Evolutionary conservation across 2,888 invertebrate species (phyloP).

Genomic region (Spodoptera exigua): DNA sequence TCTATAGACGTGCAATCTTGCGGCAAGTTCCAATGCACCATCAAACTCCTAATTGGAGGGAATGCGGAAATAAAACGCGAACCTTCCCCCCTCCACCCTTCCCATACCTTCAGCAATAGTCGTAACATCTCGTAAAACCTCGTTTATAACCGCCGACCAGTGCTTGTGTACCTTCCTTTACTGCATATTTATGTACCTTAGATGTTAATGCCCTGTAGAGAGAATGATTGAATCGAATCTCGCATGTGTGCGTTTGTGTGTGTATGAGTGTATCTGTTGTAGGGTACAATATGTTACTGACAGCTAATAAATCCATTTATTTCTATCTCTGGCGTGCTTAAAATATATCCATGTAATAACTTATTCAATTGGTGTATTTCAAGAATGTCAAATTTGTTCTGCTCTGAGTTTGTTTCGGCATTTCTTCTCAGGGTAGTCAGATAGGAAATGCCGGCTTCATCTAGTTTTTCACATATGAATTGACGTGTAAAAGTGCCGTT

Average conservation of each 20-base stretch:
- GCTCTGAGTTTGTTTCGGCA: no score
- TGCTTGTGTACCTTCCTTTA: slow-evolving; percentile 28
- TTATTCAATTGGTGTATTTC: no score
- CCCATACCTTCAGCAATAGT: slow-evolving; percentile 30
- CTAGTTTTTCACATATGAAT: no score
- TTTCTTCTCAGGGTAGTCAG: no score
- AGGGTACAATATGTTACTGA: no score
- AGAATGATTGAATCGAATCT: slow-evolving; percentile 8
- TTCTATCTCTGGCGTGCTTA: no score
- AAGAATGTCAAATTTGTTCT: no score
- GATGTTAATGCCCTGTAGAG: slow-evolving; percentile 6
- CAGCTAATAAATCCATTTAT: no score
- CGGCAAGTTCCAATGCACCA: slow-evolving; percentile 45
- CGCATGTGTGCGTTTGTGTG: neutral
- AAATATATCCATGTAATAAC: no score
- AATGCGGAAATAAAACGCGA: slow-evolving; percentile 51
- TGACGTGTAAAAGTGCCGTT: no score
- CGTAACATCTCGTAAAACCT: slow-evolving; percentile 47
- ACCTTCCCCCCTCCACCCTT: no score
- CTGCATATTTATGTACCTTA: slow-evolving; percentile 21
- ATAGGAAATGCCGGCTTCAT: no score
- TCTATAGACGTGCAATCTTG: slow-evolving; percentile 9
- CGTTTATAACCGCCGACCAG: slow-evolving; percentile 43
- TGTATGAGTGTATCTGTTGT: slow-evolving; percentile 13
- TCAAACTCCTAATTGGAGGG: slow-evolving; percentile 55